Conservation (phyloP, 2,888 invertebrate species). For the Sesia apiformis region DNA sequence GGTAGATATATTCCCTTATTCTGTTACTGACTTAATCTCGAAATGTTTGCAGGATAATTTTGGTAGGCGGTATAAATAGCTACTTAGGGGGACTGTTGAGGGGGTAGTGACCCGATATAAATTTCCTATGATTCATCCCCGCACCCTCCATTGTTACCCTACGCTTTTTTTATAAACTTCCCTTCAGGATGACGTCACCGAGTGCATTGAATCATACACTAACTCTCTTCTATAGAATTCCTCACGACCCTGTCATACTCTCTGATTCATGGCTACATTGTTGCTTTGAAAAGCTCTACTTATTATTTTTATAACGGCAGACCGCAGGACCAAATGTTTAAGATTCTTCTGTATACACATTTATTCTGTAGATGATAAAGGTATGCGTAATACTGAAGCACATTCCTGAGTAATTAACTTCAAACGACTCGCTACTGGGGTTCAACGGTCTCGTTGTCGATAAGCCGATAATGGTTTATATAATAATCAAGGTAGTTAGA, state of each 20-base stretch:
- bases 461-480: conserved; percentile 20
- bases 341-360: conserved; percentile 3
- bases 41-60: conserved; percentile 17
- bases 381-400: conserved; percentile 18
- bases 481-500: background rate
- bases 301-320: conserved; percentile 29
- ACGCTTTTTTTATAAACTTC: conserved; percentile 32
- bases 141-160: conserved; percentile 58
- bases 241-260: conserved; percentile 40
- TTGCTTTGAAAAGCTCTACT: conserved; percentile 19
- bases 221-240: conserved; percentile 37
- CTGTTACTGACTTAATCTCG: background rate
- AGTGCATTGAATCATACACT: conserved; percentile 41
- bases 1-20: too few species aligned
- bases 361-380: conserved; percentile 7
- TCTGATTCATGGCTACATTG: conserved; percentile 51
- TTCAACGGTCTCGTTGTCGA: conserved; percentile 33
- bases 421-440: conserved; percentile 15
- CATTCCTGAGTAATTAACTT: conserved; percentile 25
- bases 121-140: conserved; percentile 68
- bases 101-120: conserved; percentile 57
- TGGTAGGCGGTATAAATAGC: conserved; percentile 50
- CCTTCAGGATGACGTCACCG: conserved; percentile 60
- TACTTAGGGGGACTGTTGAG: conserved; percentile 30
- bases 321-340: conserved; percentile 17